A percentile compares a stretch with the other conserved stretches of the same genome.
These are phyloP conservation scores for Plebejus argus DNA, from an alignment of 2,888 invertebrate genomes.

Conservation along the genomic window DNA sequence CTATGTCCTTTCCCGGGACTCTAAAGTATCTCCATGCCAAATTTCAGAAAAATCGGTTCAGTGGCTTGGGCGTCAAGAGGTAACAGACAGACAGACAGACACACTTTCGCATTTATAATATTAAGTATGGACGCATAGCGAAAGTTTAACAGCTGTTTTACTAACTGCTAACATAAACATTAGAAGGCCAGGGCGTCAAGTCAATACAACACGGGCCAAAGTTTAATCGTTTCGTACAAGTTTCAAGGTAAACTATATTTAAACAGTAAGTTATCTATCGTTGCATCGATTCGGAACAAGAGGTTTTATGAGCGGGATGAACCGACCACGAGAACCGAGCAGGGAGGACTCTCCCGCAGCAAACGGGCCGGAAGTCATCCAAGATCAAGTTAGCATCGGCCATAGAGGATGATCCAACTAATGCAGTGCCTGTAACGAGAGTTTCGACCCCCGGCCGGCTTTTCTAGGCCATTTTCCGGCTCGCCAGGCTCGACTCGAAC, in stretches of 20 bases:
- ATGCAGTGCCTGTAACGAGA: not conserved
- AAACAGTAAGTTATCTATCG: not conserved
- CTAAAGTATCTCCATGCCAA: too few species aligned
- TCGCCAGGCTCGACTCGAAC: slow-evolving; percentile 15
- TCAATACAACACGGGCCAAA: too few species aligned
- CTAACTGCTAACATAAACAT: too few species aligned
- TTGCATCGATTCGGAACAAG: not conserved
- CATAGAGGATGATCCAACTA: not conserved
- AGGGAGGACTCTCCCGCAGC: not conserved
- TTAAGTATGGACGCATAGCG: too few species aligned
- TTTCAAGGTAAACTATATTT: too few species aligned
- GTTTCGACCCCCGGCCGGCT: slow-evolving; percentile 16
- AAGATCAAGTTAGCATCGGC: not conserved
- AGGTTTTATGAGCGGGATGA: not conserved
- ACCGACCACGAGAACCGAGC: not conserved
- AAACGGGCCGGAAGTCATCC: not conserved
- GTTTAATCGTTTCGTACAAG: too few species aligned
- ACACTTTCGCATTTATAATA: too few species aligned
- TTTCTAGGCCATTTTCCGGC: slow-evolving; percentile 22
- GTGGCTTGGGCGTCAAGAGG: too few species aligned
- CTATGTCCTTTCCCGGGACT: too few species aligned
- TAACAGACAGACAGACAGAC: too few species aligned
- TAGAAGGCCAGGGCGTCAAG: not conserved
- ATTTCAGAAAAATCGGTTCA: too few species aligned
- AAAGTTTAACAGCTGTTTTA: not conserved